Evolutionary conservation across 1,140 invertebrate genomes (phyloP), one percentile per base, ranked within the genome.

Genomic region (Ceratina australensis): DNA sequence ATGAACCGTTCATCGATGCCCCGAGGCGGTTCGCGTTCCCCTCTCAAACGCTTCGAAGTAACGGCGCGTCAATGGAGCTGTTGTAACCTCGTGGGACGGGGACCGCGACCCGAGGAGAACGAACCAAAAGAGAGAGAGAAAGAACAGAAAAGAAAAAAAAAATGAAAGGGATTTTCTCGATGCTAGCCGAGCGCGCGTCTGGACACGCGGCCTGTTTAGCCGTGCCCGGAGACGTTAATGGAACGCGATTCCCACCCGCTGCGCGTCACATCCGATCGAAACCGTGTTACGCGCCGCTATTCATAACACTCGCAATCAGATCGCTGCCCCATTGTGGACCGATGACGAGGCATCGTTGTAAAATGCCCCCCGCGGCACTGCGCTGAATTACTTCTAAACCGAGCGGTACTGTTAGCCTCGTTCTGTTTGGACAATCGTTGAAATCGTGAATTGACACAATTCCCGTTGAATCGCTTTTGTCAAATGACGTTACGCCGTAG

Each of bases 231-330:
- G 59, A 75, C 61, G 57, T 57, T 69, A 76, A 83, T 87, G 42
- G 78, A 80, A 79, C 73, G 67, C 69, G 78, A 81, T 80, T 79
- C 54, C 73, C 83, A 87, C 78, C 83, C 75, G 85, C 72, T 79
- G 77, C 59, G 84, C 78, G 74, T 72, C 71, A 60, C 52, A 60
- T 61, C 52, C 67, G 28, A 65, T 69, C 72, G 76, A 56, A 76
- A 59, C 79, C 79, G 78, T 81, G 87, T 86, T 88, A 88, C 85
- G 80, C 87, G 66, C 49, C 59, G 75, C 84, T 84, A 80, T 85
- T 87, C 79, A 75, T 61, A 80, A 82, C 74, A 68, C 80, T 82
- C 79, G 78, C 80, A 56, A 81, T 78, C 65, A 18, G 13, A 18
- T 33, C 59, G 69, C 56, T 28, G 33, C 12, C 16, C 67, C 69